phyloP scores from a whole-genome alignment of 2,888 invertebrate species.

The Charanyca ferruginea region DNA sequence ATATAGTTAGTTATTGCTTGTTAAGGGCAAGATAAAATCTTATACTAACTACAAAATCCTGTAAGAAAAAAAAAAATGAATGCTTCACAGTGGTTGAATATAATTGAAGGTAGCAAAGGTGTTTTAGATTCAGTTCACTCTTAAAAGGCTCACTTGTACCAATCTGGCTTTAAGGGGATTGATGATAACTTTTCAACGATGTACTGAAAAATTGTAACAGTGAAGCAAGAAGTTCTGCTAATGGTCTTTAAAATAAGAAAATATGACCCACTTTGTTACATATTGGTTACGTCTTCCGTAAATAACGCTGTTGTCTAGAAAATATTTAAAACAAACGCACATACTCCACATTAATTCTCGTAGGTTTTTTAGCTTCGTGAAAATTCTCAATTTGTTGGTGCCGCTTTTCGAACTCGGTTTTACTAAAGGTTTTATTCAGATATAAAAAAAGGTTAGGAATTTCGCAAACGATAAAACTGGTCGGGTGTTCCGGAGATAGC shows the following conservation, averaged over 20 bases:
- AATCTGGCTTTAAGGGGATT: too few relatives aligned
- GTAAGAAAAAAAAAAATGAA: background rate
- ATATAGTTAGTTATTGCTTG: too few relatives aligned
- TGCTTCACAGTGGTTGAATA: background rate
- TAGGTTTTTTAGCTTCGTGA: constrained; percentile 5
- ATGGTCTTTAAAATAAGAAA: background rate
- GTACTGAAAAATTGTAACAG: background rate
- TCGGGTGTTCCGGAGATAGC: background rate
- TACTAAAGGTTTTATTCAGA: constrained; percentile 21
- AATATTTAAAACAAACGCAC: background rate
- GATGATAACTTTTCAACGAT: background rate
- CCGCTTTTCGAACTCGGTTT: constrained; percentile 17
- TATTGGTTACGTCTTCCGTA: background rate
- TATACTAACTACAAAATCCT: background rate
- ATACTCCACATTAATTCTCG: constrained; percentile 10
- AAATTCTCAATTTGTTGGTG: constrained; percentile 25
- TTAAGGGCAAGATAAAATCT: too few relatives aligned
- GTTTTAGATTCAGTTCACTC: background rate
- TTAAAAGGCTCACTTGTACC: background rate
- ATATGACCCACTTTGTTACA: too few relatives aligned
- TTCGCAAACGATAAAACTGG: constrained; percentile 27
- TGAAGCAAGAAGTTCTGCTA: background rate
- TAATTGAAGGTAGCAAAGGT: background rate
- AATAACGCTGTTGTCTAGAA: constrained; percentile 11
- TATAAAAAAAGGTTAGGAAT: constrained; percentile 33